phyloP scores from a whole-genome alignment of 2,797 vertebrate genomes.

The Poecilia velifera region DNA sequence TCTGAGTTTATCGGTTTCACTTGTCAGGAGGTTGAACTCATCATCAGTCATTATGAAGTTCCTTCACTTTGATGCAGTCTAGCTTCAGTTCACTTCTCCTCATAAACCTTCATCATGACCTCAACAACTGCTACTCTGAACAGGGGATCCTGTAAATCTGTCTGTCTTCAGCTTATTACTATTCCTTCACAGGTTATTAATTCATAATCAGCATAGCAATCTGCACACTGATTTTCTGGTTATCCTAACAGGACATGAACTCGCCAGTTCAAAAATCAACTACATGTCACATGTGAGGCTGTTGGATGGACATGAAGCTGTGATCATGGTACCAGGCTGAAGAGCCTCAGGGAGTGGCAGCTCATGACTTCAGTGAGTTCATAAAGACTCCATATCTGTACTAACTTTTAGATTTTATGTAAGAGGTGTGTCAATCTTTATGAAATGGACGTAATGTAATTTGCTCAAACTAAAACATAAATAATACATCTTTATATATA shows the following conservation, averaged over 20 bases:
- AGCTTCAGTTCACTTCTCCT: conserved; percentile 19
- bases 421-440: background rate
- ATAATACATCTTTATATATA: background rate
- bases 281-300: conserved; percentile 39
- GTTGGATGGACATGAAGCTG: conserved; percentile 29
- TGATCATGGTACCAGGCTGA: conserved; percentile 43
- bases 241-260: conserved; percentile 49
- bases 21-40: conserved; percentile 10
- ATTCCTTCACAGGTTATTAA: conserved; percentile 41
- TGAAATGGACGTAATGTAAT: background rate
- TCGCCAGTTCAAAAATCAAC: conserved; percentile 48
- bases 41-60: background rate
- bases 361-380: conserved; percentile 59
- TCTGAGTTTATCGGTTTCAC: background rate
- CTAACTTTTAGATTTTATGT: background rate
- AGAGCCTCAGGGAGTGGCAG: conserved; percentile 57
- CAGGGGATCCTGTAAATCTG: conserved; percentile 35
- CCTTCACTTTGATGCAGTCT: conserved; percentile 6
- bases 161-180: conserved; percentile 12
- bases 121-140: conserved; percentile 28
- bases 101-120: conserved; percentile 48
- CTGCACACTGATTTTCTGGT: conserved; percentile 17
- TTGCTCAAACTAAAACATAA: background rate
- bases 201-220: conserved; percentile 44
- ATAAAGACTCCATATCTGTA: conserved; percentile 41